Evolutionary conservation across 2,888 invertebrate genomes (phyloP).

Genomic region (Cyaniris semiargus): DNA sequence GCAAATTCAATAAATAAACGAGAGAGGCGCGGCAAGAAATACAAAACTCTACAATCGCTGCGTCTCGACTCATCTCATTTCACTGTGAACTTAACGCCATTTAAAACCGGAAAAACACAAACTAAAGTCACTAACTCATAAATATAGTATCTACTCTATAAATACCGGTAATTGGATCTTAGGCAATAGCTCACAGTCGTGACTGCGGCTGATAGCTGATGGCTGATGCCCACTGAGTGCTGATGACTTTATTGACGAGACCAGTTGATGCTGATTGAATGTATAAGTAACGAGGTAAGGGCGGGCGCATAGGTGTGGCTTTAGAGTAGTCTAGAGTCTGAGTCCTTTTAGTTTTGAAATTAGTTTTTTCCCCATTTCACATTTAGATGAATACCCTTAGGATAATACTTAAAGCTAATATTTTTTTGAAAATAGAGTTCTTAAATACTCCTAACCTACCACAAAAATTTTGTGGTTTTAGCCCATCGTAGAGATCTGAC

Average conservation of each 20-base stretch:
- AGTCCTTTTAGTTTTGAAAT: not conserved
- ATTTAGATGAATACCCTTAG: too few relatives aligned
- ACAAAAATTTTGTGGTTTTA: too few relatives aligned
- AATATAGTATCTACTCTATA: not conserved
- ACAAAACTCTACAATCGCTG: too few relatives aligned
- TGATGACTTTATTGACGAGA: conserved; percentile 28
- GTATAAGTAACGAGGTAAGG: conserved; percentile 32
- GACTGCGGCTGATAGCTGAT: not conserved
- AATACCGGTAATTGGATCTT: conserved; percentile 8
- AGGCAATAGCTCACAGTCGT: conserved; percentile 23
- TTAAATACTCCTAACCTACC: too few relatives aligned
- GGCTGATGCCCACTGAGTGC: not conserved
- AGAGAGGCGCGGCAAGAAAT: too few relatives aligned
- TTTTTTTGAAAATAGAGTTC: too few relatives aligned
- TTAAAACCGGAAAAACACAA: not conserved
- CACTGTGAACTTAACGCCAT: too few relatives aligned
- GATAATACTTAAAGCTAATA: too few relatives aligned
- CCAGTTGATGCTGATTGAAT: conserved; percentile 28
- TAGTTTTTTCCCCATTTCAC: too few relatives aligned
- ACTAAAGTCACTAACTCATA: not conserved
- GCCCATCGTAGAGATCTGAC: too few relatives aligned
- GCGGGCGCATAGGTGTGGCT: not conserved
- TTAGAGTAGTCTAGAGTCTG: not conserved
- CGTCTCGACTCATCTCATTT: too few relatives aligned
- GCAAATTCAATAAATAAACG: too few relatives aligned